These are phyloP conservation scores for Parapristionchus giblindavisi DNA, from an alignment of 2,888 invertebrate species.

Conservation along the genomic window DNA sequence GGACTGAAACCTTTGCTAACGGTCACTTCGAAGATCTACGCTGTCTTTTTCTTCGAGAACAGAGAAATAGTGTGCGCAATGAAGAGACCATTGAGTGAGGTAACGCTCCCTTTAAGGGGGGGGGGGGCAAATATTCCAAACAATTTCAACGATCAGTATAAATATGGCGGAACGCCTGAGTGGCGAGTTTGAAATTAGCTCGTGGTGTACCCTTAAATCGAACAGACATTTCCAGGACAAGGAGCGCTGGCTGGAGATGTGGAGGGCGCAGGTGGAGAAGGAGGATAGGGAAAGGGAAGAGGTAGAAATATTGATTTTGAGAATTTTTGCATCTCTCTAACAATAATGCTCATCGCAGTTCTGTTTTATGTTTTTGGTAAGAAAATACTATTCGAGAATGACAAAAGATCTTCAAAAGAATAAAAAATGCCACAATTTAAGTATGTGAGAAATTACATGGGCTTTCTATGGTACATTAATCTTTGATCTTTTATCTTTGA, in stretches of 20 bases:
- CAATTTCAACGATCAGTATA: no score
- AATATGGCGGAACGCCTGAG: no score
- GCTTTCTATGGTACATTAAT: no score
- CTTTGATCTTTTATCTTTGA: neutral
- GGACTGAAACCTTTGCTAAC: no score
- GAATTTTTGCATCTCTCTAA: neutral
- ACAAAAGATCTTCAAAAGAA: neutral
- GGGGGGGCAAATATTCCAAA: no score
- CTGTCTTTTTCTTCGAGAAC: no score
- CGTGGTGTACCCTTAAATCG: no score
- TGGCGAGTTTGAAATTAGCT: no score
- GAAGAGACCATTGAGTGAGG: no score
- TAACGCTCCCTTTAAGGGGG: no score
- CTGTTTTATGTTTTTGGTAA: neutral
- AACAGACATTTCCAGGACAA: conserved; percentile 23
- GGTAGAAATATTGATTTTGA: neutral
- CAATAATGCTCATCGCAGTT: neutral
- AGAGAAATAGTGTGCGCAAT: no score
- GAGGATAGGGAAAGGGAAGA: conserved; percentile 38
- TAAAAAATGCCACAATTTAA: neutral
- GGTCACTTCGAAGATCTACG: no score
- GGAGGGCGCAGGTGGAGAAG: conserved; percentile 32
- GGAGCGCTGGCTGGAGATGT: conserved; percentile 37
- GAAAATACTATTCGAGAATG: neutral
- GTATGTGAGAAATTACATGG: neutral